These are phyloP conservation scores for Teinopalpus imperialis DNA, from an alignment of 2,888 invertebrate genomes.

Conservation along the genomic window DNA sequence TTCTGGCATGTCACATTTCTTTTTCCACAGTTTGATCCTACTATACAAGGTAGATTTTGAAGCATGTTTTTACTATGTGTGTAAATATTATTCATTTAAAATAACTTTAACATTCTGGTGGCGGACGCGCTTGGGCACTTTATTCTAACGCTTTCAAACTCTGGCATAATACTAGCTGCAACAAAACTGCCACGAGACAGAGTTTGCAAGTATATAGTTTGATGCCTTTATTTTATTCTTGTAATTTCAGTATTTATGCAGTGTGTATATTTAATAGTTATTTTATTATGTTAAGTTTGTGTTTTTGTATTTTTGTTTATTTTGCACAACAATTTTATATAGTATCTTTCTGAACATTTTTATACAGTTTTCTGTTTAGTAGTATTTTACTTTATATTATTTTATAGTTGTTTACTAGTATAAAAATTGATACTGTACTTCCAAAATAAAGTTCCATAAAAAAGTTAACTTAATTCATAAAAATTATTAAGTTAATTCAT, in stretches of 20 bases:
- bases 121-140: constrained; percentile 51
- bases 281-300: not conserved
- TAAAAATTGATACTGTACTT: no score
- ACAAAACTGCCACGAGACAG: constrained; percentile 78
- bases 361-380: no score
- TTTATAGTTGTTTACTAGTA: no score
- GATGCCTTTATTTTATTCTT: constrained; percentile 51
- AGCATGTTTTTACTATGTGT: constrained; percentile 64
- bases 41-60: constrained; percentile 72
- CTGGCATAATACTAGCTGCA: constrained; percentile 59
- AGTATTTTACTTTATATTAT: no score
- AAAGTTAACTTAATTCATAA: no score
- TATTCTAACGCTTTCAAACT: constrained; percentile 61
- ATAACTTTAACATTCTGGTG: constrained; percentile 62
- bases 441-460: no score
- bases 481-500: no score
- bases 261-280: constrained; percentile 20
- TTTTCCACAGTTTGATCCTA: constrained; percentile 73
- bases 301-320: not conserved
- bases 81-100: constrained; percentile 57
- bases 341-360: no score
- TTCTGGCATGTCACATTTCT: constrained; percentile 75
- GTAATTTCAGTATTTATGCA: constrained; percentile 37
- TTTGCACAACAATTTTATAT: no score
- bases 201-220: constrained; percentile 62